Base-by-base conservation (phyloP, 1,140 invertebrate genomes). In the Drosophila erecta region DNA sequence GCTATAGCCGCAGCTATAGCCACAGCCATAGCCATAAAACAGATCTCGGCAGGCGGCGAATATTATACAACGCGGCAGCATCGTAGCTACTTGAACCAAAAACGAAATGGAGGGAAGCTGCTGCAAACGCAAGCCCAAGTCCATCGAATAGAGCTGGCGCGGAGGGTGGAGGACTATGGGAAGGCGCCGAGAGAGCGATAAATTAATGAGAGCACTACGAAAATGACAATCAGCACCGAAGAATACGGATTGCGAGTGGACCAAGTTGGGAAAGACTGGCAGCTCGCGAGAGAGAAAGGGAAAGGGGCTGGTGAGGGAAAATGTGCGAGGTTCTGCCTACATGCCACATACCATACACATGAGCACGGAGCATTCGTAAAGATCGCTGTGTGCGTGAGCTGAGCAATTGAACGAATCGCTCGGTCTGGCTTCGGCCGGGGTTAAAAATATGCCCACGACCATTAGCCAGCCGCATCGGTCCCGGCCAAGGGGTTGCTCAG, bases 261-360 rank as follows among this genome's bases (percentile, higher is more conserved):
- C 83, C 83, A 87, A 87, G 83, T 89, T 87, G 89, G 75, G 87
- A 79, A 71, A 66, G 80, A 84, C 75, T 60, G 70, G 60, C 53
- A 66, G 61, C 64, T 65, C 64, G 60, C 35, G 47, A 60, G 46
- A 49, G 43, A 24, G 43, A 54, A 43, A 38, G 54, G 49, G 43
- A 54, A 43, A 38, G 54, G 49, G 20, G 60, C 30, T 35, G 41
- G 61, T 20, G 51, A 37, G 73, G 30, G 17, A 46, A 37, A 46
- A 35, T 57, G n/a, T 24, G 11, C 37, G 51, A 22, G 37, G 47
- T 15, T 44, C 55, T 49, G 62, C 33, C 43, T 33, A 5, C 11
- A 33, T 30, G 30, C n/a, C 24, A 5, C 11, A 33, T 30, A 49
- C n/a, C 24, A 24, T 24, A 24, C 24, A 17, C 8, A 46, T 46